Conservation (phyloP, 2,888 invertebrate species). For the Ennomos fuscantarius region DNA sequence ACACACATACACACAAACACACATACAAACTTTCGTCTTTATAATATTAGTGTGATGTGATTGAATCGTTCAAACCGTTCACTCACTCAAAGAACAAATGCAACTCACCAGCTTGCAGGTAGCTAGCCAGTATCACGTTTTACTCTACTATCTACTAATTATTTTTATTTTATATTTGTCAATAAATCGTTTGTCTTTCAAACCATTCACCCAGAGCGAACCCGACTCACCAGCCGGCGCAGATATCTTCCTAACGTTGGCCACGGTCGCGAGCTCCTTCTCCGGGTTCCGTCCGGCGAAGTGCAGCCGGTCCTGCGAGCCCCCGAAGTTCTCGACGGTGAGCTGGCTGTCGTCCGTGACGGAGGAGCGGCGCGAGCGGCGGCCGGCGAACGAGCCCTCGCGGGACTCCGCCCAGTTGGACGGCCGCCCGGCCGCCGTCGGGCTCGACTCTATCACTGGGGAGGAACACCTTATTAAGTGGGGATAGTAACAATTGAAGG, state of each 20-base stretch:
- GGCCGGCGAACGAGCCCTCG: constrained; percentile 88
- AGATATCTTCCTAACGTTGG: constrained; percentile 74
- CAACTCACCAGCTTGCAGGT: too few relatives aligned
- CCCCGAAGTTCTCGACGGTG: constrained; percentile 97
- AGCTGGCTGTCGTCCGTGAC: constrained; percentile 93
- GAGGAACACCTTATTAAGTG: background rate
- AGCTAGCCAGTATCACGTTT: too few relatives aligned
- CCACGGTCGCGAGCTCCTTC: constrained; percentile 87
- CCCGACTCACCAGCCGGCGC: constrained; percentile 76
- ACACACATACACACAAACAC: too few relatives aligned
- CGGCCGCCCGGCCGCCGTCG: constrained; percentile 91
- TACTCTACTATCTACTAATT: too few relatives aligned
- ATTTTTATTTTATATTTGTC: too few relatives aligned
- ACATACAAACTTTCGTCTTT: too few relatives aligned
- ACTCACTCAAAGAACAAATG: too few relatives aligned
- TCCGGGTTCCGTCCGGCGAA: constrained; percentile 94
- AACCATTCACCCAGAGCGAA: too few relatives aligned
- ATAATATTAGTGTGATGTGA: too few relatives aligned
- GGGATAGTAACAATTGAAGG: background rate
- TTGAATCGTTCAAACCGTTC: too few relatives aligned
- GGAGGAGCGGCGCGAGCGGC: constrained; percentile 93
- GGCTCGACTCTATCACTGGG: constrained; percentile 31
- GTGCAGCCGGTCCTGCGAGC: constrained; percentile 95
- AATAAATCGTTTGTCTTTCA: too few relatives aligned
- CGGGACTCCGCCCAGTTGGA: constrained; percentile 91